phyloP scores from a whole-genome alignment of 2,888 invertebrate species.

The Oxycera nigricornis region DNA sequence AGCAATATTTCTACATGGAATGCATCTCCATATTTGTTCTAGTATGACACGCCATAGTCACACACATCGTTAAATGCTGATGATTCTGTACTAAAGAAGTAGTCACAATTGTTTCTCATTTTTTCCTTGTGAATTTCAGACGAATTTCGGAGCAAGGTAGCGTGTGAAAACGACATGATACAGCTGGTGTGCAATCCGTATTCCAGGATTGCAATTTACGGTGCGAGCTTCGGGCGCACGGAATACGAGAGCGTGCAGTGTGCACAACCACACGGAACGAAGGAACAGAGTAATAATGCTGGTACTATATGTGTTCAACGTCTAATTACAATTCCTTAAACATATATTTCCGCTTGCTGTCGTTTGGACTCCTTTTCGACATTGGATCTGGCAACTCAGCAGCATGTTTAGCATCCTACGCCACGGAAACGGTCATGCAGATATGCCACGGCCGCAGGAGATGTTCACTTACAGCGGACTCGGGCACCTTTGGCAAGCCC shows the following conservation, averaged over 20 bases:
- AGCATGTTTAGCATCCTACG: conserved; percentile 89
- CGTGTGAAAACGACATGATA: conserved; percentile 90
- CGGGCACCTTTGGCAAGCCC: conserved; percentile 82
- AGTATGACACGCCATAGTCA: too few relatives aligned
- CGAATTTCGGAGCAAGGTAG: conserved; percentile 92
- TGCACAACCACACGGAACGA: conserved; percentile 80
- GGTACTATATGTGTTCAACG: conserved; percentile 4
- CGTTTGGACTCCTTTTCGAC: not conserved
- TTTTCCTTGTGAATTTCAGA: conserved; percentile 65
- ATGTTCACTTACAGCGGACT: conserved; percentile 80
- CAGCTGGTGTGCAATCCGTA: conserved; percentile 87
- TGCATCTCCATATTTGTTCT: too few relatives aligned
- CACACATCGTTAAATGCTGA: too few relatives aligned
- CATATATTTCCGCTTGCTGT: not conserved
- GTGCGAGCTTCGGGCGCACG: conserved; percentile 89
- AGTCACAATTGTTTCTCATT: conserved; percentile 29
- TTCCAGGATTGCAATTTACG: conserved; percentile 89
- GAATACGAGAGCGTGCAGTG: conserved; percentile 88
- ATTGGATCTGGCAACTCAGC: conserved; percentile 27
- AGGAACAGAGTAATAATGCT: conserved; percentile 77
- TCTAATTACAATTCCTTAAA: conserved; percentile 13
- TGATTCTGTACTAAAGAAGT: not conserved
- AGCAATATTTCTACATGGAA: too few relatives aligned
- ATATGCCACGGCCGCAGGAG: conserved; percentile 83
- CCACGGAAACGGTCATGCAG: conserved; percentile 90